Evolutionary conservation across 1,140 invertebrate genomes (phyloP).

Genomic region (Drosophila kikkawai): DNA sequence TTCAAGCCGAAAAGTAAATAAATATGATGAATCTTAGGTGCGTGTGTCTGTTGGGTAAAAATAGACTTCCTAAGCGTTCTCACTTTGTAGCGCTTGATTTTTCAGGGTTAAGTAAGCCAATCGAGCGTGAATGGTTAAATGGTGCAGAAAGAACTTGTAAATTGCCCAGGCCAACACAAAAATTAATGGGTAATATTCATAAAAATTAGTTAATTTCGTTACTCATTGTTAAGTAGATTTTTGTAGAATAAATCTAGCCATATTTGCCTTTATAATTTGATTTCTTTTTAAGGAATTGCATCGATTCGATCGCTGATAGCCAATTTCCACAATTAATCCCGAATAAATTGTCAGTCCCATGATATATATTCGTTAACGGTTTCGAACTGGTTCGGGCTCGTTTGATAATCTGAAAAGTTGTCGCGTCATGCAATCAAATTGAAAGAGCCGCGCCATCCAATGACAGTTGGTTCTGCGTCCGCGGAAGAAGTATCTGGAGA

Average conservation of each 20-base stretch:
- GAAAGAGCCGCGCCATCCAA: slow-evolving; percentile 30
- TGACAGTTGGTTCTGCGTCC: slow-evolving; percentile 26
- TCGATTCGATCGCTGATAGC: slow-evolving; percentile 16
- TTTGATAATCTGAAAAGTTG: slow-evolving; percentile 58
- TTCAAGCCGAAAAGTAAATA: slow-evolving; percentile 30
- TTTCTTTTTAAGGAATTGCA: slow-evolving; percentile 2
- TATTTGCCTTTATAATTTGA: slow-evolving; percentile 9
- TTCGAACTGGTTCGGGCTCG: not conserved
- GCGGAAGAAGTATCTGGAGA: not conserved
- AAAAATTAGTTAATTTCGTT: not conserved
- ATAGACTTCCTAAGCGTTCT: slow-evolving; percentile 45
- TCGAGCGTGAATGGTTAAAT: slow-evolving; percentile 37
- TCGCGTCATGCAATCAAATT: slow-evolving; percentile 66
- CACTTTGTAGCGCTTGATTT: slow-evolving; percentile 29
- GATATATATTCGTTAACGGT: slow-evolving; percentile 48
- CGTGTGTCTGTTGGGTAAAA: slow-evolving; percentile 40
- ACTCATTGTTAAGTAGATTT: not conserved
- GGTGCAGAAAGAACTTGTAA: slow-evolving; percentile 14
- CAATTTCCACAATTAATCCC: slow-evolving; percentile 47
- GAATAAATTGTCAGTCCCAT: slow-evolving; percentile 22
- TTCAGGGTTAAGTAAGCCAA: slow-evolving; percentile 66
- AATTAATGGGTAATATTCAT: not conserved
- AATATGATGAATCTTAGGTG: slow-evolving; percentile 38
- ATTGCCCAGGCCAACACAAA: not conserved
- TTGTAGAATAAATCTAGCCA: slow-evolving; percentile 2